Percentiles rank a stretch among this genome's conserved stretches.
Evolutionary conservation across 2,888 invertebrate species (phyloP).

Genomic region (Imbricaverruca yamaguchii): DNA sequence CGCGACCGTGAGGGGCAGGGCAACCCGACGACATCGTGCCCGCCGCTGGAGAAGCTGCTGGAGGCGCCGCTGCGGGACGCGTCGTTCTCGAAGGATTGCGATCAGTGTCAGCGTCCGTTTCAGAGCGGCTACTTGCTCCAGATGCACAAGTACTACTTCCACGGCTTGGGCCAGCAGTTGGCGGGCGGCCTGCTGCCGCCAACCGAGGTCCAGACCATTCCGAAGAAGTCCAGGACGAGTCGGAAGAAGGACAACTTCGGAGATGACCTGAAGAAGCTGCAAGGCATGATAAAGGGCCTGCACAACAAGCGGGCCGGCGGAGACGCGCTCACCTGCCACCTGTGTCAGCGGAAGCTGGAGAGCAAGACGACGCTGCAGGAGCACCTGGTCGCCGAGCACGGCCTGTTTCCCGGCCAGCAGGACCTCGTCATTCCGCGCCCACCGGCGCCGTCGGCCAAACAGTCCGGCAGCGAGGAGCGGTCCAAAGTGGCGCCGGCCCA

Average conservation of each 20-base stretch:
- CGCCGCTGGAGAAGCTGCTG: conserved; percentile 17
- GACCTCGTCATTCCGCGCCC: conserved; percentile 35
- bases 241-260: conserved; percentile 49
- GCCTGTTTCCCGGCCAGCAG: conserved; percentile 42
- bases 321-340: conserved; percentile 46
- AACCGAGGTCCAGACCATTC: background rate
- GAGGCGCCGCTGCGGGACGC: conserved; percentile 21
- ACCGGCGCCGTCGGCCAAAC: background rate
- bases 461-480: background rate
- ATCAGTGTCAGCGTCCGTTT: conserved; percentile 41
- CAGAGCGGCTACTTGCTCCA: conserved; percentile 42
- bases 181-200: background rate
- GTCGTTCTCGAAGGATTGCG: conserved; percentile 39
- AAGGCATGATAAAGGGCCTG: conserved; percentile 81
- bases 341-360: conserved; percentile 64
- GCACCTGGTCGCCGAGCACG: conserved; percentile 61
- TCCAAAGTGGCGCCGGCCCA: background rate
- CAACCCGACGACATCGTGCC: background rate
- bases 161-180: conserved; percentile 36
- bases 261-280: conserved; percentile 77
- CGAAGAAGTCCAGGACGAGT: background rate
- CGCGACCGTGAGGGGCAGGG: conserved; percentile 39
- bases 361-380: conserved; percentile 61
- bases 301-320: conserved; percentile 49
- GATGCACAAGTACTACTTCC: conserved; percentile 44